These are phyloP conservation scores for Tautogolabrus adspersus DNA, from an alignment of 2,113 vertebrate genomes.

Conservation along the genomic window DNA sequence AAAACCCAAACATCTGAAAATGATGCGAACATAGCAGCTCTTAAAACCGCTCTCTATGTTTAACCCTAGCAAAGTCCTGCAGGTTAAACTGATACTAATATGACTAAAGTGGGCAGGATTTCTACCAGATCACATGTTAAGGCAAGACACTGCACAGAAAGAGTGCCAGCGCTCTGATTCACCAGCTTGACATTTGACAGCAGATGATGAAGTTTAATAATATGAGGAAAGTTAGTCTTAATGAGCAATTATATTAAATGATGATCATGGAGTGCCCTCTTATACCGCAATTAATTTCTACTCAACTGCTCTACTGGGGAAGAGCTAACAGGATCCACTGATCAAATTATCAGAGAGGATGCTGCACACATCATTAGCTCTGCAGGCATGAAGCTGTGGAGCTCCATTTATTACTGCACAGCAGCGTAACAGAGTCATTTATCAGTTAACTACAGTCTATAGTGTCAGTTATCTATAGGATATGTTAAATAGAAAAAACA, in stretches of 20 bases:
- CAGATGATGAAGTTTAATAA: conserved; percentile 6
- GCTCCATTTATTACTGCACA: conserved; percentile 6
- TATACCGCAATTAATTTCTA: conserved; percentile 41
- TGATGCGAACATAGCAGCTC: neutral
- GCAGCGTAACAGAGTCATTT: neutral
- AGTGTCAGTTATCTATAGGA: neutral
- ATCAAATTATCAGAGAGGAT: conserved; percentile 37
- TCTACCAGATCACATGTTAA: conserved; percentile 9
- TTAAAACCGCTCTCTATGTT: neutral
- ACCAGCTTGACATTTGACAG: conserved; percentile 17
- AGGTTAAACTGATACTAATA: neutral
- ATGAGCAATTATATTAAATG: conserved; percentile 41
- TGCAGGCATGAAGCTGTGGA: neutral
- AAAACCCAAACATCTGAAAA: neutral
- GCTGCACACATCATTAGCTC: conserved; percentile 39
- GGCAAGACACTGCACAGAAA: neutral
- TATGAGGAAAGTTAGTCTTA: conserved; percentile 8
- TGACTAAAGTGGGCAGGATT: neutral
- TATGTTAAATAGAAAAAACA: neutral
- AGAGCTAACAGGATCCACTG: conserved; percentile 44
- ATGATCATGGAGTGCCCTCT: conserved; percentile 34
- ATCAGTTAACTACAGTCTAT: conserved; percentile 5
- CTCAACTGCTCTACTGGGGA: conserved; percentile 45
- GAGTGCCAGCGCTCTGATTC: neutral
- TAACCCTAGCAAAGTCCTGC: neutral